Evolutionary conservation across 2,797 vertebrate species (phyloP), one percentile per base, ranked within the genome.

Genomic region (Mallotus villosus): DNA sequence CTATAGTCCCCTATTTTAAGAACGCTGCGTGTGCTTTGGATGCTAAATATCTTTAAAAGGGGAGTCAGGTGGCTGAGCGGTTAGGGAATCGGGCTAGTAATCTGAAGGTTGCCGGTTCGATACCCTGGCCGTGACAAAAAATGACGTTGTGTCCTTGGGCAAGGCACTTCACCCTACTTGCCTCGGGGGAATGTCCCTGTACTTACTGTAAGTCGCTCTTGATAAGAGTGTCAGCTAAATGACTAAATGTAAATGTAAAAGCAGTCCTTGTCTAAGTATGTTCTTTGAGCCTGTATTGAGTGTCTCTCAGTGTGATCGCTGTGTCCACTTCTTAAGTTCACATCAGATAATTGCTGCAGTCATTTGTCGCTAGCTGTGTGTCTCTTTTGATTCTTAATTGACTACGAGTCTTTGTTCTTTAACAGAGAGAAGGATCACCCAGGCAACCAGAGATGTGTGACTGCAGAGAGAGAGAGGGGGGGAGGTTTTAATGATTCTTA

Each of bases 401-500:
- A 81, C 79, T 72, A 78, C 72, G 73, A 77, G 75, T 62, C 73
- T 67, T 65, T 58, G 73, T 65, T 68, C 78, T 74, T 81, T 77
- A 65, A 74, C 71, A 72, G 66, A 53, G 63, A 78, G 58, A 61
- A 73, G 70, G 76, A 70, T 78, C 77, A 46, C 78, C 79, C 70
- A 81, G 63, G 81, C 78, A 81, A 78, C 79, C 8, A 34, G 9
- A 55, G 64, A 65, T 27, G 32, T 27, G 22, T 14, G 65, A 58
- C 64, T 22, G 62, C 76, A 69, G 63, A 69, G 62, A 59, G 41
- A 46, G 19, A 58, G 12, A 3, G 37, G 12, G 41, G 17, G 71
- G 69, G 63, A 70, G 78, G 82, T 82, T 80, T 78, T 72, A 79
- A 82, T 79, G 70, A 80, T 32, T 67, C 70, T 68, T 65, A 78